These are phyloP conservation scores for Hemitrygon akajei DNA, from an alignment of 2,797 vertebrate genomes.

Conservation along the genomic window DNA sequence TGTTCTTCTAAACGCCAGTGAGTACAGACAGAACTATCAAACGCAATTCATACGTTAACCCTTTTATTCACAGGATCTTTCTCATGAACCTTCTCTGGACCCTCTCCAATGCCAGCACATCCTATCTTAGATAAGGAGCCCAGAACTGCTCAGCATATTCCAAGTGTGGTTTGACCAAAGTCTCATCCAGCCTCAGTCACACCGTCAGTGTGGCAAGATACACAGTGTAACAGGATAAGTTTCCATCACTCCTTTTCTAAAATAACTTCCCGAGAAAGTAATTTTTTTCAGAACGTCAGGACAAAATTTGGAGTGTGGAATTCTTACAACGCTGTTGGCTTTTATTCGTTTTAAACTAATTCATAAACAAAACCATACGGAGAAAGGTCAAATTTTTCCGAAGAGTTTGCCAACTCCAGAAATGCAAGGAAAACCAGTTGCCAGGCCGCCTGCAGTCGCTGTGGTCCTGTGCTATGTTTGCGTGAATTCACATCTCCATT, in stretches of 20 bases:
- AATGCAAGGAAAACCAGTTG: background rate
- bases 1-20: no score
- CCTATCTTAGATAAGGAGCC: no score
- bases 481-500: background rate
- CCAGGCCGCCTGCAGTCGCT: background rate
- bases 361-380: conserved; percentile 4
- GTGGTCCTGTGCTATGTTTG: background rate
- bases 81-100: no score
- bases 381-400: conserved; percentile 4
- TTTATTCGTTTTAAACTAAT: background rate
- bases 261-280: background rate
- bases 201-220: background rate
- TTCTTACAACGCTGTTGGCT: background rate
- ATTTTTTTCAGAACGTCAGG: background rate
- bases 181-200: background rate
- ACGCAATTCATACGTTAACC: no score
- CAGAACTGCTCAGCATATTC: no score
- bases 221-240: background rate
- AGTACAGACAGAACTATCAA: no score
- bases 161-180: no score
- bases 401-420: background rate
- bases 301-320: no score
- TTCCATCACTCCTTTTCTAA: background rate
- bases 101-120: no score
- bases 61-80: no score